Conservation (phyloP, 2,888 invertebrate genomes). For the Lepeophtheirus nordmannii region DNA sequence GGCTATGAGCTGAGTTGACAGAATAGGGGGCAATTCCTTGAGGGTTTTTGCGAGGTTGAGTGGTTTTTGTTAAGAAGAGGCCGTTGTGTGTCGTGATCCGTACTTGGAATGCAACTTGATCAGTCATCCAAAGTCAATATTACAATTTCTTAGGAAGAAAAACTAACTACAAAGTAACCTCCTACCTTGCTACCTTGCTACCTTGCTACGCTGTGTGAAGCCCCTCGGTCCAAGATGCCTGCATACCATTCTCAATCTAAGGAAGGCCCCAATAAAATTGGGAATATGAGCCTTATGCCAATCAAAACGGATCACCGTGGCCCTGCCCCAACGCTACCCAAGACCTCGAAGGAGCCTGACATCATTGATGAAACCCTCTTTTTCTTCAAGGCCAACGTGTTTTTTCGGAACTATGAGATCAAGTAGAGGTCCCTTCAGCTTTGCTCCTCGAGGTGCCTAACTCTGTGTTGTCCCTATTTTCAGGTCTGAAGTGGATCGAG, state of each 20-base stretch:
- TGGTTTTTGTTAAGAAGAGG: too few species aligned
- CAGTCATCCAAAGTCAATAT: too few species aligned
- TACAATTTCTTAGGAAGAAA: too few species aligned
- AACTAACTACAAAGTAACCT: not conserved
- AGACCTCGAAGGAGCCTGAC: constrained; percentile 53
- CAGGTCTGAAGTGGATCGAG: constrained; percentile 64
- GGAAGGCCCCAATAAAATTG: constrained; percentile 53
- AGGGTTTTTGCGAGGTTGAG: too few species aligned
- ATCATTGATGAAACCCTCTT: constrained; percentile 93
- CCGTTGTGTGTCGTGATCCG: too few species aligned
- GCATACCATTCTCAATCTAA: constrained; percentile 88
- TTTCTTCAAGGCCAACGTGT: constrained; percentile 97
- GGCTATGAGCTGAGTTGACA: too few species aligned
- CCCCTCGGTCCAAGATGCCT: constrained; percentile 38
- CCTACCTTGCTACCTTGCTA: too few species aligned
- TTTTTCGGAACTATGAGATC: constrained; percentile 96
- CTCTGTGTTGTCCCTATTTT: not conserved
- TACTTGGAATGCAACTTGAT: too few species aligned
- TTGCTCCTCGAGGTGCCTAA: not conserved
- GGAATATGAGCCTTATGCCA: constrained; percentile 84
- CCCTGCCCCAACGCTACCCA: constrained; percentile 55
- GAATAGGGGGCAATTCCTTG: too few species aligned
- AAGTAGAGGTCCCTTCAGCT: constrained; percentile 48
- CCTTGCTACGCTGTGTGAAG: too few species aligned
- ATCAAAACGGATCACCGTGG: constrained; percentile 78